Evolutionary conservation across 2,113 vertebrate species (phyloP).

Genomic region (Planiliza haematocheilus): DNA sequence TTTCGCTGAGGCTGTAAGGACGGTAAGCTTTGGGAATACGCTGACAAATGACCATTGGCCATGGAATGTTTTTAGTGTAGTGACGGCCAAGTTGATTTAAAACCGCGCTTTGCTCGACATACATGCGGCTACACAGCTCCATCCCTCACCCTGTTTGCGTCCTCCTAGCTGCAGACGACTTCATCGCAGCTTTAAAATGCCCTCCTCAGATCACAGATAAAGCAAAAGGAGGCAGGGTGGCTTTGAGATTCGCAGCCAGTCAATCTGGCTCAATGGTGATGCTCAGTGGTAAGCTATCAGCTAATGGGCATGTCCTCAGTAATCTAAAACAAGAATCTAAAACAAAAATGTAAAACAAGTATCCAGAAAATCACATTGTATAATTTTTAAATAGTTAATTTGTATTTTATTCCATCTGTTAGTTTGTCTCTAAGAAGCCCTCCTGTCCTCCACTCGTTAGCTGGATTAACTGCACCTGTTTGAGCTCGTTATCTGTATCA

Average conservation of each 20-base stretch:
- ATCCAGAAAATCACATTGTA: no score
- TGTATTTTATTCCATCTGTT: no score
- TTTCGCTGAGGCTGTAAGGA: background rate
- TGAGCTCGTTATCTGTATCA: no score
- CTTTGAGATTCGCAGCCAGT: conserved; percentile 42
- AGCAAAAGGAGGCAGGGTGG: conserved; percentile 21
- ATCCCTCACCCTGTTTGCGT: no score
- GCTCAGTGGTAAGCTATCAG: conserved; percentile 31
- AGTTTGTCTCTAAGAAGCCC: no score
- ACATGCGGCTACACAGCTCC: conserved; percentile 4
- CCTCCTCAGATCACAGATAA: conserved; percentile 33
- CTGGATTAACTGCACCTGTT: no score
- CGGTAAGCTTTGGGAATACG: conserved; percentile 15
- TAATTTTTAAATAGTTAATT: no score
- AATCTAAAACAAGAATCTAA: no score
- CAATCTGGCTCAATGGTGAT: conserved; percentile 38
- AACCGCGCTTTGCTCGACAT: conserved; percentile 7
- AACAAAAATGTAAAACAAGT: no score
- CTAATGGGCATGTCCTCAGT: no score
- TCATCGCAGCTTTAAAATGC: conserved; percentile 36
- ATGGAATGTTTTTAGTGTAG: conserved; percentile 18
- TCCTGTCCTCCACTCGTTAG: no score
- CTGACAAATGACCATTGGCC: conserved; percentile 31
- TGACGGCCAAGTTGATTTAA: conserved; percentile 37
- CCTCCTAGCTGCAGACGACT: no score